A percentile compares a stretch with the other conserved stretches of the same genome.
Conservation (phyloP, 2,888 invertebrate genomes). For the Allophyes oxyacanthae region DNA sequence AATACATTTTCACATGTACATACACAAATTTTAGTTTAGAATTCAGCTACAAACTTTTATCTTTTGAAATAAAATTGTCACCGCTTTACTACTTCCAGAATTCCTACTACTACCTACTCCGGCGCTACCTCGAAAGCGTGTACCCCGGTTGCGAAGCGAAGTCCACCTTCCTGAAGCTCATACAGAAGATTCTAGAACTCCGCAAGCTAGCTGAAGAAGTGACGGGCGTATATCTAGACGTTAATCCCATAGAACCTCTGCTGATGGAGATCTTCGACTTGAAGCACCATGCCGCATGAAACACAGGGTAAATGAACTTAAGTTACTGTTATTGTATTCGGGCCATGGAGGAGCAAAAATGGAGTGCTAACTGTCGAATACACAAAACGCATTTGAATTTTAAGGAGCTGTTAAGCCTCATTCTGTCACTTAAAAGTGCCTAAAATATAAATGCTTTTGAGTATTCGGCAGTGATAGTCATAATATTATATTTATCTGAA, state of each 20-base stretch:
- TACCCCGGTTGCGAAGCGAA: slow-evolving; percentile 96
- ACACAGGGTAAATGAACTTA: slow-evolving; percentile 52
- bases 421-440: no score
- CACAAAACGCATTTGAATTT: no score
- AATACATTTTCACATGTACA: no score
- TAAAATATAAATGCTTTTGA: no score
- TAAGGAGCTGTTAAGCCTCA: no score
- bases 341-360: slow-evolving; percentile 27
- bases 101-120: slow-evolving; percentile 96
- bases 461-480: no score
- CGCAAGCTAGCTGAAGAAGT: slow-evolving; percentile 96
- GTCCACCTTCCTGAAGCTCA: slow-evolving; percentile 95
- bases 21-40: no score
- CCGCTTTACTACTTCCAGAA: no score
- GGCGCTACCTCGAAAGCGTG: slow-evolving; percentile 95
- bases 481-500: no score
- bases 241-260: slow-evolving; percentile 98
- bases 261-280: slow-evolving; percentile 98
- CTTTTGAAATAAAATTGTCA: no score
- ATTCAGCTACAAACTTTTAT: no score
- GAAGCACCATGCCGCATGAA: slow-evolving; percentile 88
- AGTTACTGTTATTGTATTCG: slow-evolving; percentile 7
- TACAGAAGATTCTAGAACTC: slow-evolving; percentile 97
- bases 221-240: slow-evolving; percentile 97
- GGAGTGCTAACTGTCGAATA: slow-evolving; percentile 13